Base-by-base conservation (phyloP, 1,140 invertebrate species). In the Nilaparvata lugens region DNA sequence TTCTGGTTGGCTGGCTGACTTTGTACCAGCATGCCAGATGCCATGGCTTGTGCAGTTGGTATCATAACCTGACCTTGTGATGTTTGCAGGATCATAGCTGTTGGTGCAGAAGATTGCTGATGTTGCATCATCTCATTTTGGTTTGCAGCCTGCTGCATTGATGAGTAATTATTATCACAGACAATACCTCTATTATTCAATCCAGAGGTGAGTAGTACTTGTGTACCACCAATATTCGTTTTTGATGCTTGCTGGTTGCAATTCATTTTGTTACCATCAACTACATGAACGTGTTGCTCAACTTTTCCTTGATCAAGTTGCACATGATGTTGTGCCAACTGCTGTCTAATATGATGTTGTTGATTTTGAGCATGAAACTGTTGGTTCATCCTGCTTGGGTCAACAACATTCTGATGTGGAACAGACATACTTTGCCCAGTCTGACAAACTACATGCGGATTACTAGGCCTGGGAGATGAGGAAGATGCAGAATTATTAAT, bases 341-440 rank as follows among this genome's bases (percentile, higher is more conserved):
- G n/a, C n/a, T 53, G 51, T 24, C 31, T 66, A 14, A 80, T 73
- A 45, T 79, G 79, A 48, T 74, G 71, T 9, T 70, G 68, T 68
- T 69, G 58, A 65, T 64, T 23, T 64, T 60, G 25, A 56, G 55
- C 6, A 67, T 53, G 19, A 64, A 51, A 6, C 64, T 45, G 24
- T 65, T 68, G 53, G 52, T 65, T 68, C 9, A 63, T 57, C 42
- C 42, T 62, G 24, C 35, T 18, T 21, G 23, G 43, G 9, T 57
- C 54, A 43, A 52, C 60, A 24, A 52, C 60, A 24, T 63, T 55
- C 14, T 61, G 62, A 60, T 64, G 57, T 53, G 62, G n/a, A 52
- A 16, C 7, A 14, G 19, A 53, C n/a, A 62, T 25, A 23, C 53
- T 48, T 23, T 56, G 57, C 23, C 16, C 35, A 18, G 56, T 28